phyloP scores from a whole-genome alignment of 1,140 invertebrate genomes.

The Panulirus ornatus region DNA sequence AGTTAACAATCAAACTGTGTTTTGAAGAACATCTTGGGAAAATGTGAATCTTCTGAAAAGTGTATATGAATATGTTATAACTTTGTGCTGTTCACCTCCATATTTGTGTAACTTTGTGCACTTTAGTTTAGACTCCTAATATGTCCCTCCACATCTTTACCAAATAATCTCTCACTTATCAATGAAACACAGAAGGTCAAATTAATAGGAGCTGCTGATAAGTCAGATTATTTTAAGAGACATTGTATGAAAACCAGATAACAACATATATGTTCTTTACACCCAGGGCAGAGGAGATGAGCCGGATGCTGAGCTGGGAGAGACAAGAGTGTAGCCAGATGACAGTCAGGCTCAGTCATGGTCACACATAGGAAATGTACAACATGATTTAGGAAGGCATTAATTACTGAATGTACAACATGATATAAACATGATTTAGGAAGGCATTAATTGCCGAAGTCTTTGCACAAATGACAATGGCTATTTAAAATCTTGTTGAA shows the following conservation, averaged over 20 bases:
- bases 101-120: neutral
- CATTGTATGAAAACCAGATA: no score
- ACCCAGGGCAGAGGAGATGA: constrained; percentile 44
- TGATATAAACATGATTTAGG: no score
- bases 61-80: neutral
- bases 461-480: no score
- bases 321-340: constrained; percentile 43
- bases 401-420: no score
- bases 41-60: neutral
- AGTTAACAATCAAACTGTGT: neutral
- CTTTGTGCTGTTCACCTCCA: neutral
- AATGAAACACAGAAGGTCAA: neutral
- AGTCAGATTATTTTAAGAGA: neutral
- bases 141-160: neutral
- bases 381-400: no score
- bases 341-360: no score
- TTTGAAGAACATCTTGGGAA: neutral
- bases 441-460: no score
- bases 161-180: neutral
- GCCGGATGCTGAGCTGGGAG: constrained; percentile 40
- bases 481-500: no score
- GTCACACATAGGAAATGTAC: no score
- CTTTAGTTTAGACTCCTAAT: neutral
- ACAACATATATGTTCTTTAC: no score
- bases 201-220: neutral